phyloP scores from a whole-genome alignment of 2,113 vertebrate genomes.

The Mus spicilegus region DNA sequence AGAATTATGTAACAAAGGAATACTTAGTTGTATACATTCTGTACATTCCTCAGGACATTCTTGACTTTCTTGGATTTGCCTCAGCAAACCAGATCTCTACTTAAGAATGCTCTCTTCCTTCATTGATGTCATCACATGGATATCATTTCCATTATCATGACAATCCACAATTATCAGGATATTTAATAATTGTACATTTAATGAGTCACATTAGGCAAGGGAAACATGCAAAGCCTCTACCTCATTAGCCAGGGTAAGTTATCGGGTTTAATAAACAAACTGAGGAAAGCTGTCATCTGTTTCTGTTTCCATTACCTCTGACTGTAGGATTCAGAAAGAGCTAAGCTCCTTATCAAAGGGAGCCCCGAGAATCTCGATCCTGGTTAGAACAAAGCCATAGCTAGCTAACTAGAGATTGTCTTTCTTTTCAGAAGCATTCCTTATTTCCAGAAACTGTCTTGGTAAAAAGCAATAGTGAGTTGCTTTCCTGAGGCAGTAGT shows the following conservation, averaged over 20 bases:
- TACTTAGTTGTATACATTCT: neutral
- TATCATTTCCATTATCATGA: slow-evolving; percentile 59
- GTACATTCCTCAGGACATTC: neutral
- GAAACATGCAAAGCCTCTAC: slow-evolving; percentile 46
- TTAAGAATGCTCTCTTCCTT: neutral
- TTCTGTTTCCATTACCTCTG: neutral
- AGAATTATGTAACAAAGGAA: neutral
- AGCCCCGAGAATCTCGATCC: neutral
- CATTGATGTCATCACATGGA: neutral
- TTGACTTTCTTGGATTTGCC: slow-evolving; percentile 10
- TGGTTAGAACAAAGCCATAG: neutral
- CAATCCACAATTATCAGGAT: slow-evolving; percentile 65
- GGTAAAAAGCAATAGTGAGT: neutral
- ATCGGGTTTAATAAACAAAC: slow-evolving; percentile 63
- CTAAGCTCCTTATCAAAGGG: neutral
- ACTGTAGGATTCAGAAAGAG: neutral
- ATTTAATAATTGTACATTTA: slow-evolving; percentile 65
- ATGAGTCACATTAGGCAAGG: slow-evolving; percentile 41
- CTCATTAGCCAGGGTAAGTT: slow-evolving; percentile 67
- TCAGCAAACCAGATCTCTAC: neutral
- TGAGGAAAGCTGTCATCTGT: neutral
- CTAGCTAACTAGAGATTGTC: neutral
- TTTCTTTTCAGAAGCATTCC: neutral
- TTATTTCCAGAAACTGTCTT: neutral
- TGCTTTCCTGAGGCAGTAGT: neutral